Evolutionary conservation across 2,113 vertebrate species (phyloP).

Genomic region (Mus spicilegus): DNA sequence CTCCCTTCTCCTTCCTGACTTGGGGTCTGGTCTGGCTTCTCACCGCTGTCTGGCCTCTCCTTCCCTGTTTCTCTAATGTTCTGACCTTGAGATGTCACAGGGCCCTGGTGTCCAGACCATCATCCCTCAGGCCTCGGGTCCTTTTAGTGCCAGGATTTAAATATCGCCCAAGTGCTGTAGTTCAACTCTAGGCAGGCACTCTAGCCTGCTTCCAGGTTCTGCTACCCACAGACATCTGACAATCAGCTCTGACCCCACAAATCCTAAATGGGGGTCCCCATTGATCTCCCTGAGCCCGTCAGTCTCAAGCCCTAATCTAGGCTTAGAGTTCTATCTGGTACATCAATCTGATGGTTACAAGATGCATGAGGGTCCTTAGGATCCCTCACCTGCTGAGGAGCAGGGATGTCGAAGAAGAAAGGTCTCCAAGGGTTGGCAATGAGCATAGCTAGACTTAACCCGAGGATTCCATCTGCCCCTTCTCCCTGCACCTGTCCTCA

Average conservation of each 20-base stretch:
- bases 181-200: background rate
- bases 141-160: background rate
- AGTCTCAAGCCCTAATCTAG: background rate
- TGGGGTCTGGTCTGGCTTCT: background rate
- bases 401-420: background rate
- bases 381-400: background rate
- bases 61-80: background rate
- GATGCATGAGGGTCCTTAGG: background rate
- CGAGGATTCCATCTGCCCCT: background rate
- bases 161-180: background rate
- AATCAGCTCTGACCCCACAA: background rate
- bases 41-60: background rate
- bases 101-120: background rate
- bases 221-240: background rate
- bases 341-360: background rate
- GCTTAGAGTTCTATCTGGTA: too few species aligned
- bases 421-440: background rate
- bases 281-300: rapidly evolving
- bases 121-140: background rate
- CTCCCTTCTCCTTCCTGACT: background rate
- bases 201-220: background rate
- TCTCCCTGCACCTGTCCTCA: background rate
- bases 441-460: background rate
- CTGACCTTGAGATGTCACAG: background rate
- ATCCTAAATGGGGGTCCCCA: background rate